Conservation (phyloP, 2,888 invertebrate species). For the Taenaris catops region DNA sequence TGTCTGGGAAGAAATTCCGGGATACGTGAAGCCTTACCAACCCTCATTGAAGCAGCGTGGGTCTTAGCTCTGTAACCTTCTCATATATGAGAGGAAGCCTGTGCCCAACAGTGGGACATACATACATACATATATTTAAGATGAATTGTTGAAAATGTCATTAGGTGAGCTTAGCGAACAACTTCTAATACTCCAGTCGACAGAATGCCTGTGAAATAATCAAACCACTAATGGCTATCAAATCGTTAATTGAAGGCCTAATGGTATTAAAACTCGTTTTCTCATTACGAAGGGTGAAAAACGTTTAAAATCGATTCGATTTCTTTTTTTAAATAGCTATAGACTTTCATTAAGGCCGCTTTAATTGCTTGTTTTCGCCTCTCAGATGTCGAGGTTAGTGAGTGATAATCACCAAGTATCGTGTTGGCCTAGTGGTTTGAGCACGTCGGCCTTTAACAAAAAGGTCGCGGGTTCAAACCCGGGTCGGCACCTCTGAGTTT, state of each 20-base stretch:
- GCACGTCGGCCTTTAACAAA: too few relatives aligned
- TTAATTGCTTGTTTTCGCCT: neutral
- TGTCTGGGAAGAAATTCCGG: too few relatives aligned
- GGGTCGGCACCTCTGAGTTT: too few relatives aligned
- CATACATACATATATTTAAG: neutral
- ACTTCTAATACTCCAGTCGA: slow-evolving; percentile 9
- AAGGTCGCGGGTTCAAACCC: too few relatives aligned
- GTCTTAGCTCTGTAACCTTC: neutral
- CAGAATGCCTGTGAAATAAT: slow-evolving; percentile 17
- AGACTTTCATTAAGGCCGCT: neutral
- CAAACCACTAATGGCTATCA: slow-evolving; percentile 20
- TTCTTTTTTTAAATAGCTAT: slow-evolving; percentile 4
- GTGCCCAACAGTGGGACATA: too few relatives aligned
- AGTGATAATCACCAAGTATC: too few relatives aligned
- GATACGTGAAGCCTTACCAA: too few relatives aligned
- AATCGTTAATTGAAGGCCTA: slow-evolving; percentile 14
- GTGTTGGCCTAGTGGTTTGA: too few relatives aligned
- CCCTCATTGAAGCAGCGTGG: neutral
- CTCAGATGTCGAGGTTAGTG: too few relatives aligned
- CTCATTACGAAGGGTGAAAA: slow-evolving; percentile 14
- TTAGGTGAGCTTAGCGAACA: neutral
- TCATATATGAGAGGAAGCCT: too few relatives aligned
- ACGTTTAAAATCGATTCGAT: slow-evolving; percentile 3
- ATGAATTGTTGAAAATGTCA: slow-evolving; percentile 1
- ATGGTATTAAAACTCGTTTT: slow-evolving; percentile 20